A percentile compares a stretch with the other conserved stretches of the same genome.
These are phyloP conservation scores for Cantharis flavilabris DNA, from an alignment of 2,888 invertebrate species.

Conservation along the genomic window DNA sequence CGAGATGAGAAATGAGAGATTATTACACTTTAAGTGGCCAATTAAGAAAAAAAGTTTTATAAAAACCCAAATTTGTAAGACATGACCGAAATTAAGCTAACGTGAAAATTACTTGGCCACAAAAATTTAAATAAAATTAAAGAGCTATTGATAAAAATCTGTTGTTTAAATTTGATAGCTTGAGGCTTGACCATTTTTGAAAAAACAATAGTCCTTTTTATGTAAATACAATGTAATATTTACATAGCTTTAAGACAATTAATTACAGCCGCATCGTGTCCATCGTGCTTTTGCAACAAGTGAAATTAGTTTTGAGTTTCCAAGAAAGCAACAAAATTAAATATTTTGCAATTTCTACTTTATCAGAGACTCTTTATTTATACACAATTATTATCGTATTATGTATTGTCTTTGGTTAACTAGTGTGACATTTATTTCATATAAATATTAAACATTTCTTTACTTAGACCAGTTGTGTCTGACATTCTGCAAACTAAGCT, in stretches of 20 bases:
- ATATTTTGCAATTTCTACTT: conserved; percentile 3
- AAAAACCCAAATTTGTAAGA: not conserved
- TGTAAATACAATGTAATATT: not conserved
- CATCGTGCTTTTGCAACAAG: conserved; percentile 3
- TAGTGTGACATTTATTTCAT: conserved; percentile 48
- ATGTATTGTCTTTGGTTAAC: conserved; percentile 50
- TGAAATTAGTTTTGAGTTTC: not conserved
- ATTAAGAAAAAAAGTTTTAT: not conserved
- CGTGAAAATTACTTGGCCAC: not conserved
- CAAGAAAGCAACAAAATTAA: conserved; percentile 1
- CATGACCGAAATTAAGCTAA: not conserved
- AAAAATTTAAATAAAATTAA: not conserved
- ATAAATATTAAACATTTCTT: conserved; percentile 35
- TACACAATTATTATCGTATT: conserved; percentile 11
- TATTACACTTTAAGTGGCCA: not conserved
- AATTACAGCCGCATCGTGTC: not conserved
- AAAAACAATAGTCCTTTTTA: not conserved
- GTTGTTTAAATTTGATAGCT: not conserved
- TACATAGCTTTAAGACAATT: no score
- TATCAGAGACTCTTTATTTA: not conserved
- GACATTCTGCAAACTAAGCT: not conserved
- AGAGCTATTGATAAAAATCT: not conserved
- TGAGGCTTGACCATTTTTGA: not conserved
- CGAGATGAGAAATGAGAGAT: not conserved
- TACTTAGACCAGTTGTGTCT: conserved; percentile 9